Percentiles rank a stretch among this genome's conserved stretches.
phyloP scores from a whole-genome alignment of 2,797 vertebrate species.

The Pangasius mekongensis region DNA sequence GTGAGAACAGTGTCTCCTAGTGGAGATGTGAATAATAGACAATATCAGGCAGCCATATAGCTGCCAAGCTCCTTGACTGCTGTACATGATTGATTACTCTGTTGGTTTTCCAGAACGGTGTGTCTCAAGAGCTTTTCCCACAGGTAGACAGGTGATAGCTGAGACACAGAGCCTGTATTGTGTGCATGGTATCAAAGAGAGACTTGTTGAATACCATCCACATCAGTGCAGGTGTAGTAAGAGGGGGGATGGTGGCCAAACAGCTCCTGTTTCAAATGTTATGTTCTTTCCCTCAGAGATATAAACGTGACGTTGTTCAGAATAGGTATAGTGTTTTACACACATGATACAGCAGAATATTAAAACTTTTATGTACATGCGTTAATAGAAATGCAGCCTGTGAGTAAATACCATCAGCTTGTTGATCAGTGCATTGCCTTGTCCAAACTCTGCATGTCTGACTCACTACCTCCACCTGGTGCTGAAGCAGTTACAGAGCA shows the following conservation, averaged over 20 bases:
- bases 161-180: conserved; percentile 76
- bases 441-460: not conserved
- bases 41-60: not conserved
- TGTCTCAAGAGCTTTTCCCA: conserved; percentile 40
- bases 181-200: conserved; percentile 76
- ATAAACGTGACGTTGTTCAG: not conserved
- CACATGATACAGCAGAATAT: not conserved
- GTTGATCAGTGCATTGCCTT: not conserved
- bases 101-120: not conserved
- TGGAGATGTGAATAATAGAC: conserved; percentile 61
- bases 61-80: not conserved
- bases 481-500: conserved; percentile 27
- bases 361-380: not conserved
- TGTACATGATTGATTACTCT: not conserved
- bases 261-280: conserved; percentile 70
- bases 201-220: conserved; percentile 76
- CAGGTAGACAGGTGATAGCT: conserved; percentile 50
- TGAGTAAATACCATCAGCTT: not conserved
- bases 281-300: not conserved
- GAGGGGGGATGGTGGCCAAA: conserved; percentile 38
- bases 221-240: conserved; percentile 76
- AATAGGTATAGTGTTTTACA: not conserved
- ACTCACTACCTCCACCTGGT: conserved; percentile 48
- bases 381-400: not conserved
- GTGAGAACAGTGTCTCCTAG: conserved; percentile 69